These are phyloP conservation scores for Nycteola revayana DNA, from an alignment of 2,888 invertebrate genomes.

Conservation along the genomic window DNA sequence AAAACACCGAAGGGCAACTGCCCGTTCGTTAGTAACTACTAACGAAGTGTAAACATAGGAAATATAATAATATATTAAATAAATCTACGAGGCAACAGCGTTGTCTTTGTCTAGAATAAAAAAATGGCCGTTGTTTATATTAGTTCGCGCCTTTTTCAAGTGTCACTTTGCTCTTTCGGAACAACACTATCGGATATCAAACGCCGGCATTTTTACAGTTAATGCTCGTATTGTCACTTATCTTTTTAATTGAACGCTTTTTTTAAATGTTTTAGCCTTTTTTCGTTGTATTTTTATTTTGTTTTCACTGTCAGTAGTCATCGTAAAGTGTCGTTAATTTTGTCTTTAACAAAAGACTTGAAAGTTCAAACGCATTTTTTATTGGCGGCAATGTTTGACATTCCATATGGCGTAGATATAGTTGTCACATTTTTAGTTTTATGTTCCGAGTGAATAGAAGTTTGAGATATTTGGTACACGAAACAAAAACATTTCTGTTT, in stretches of 20 bases:
- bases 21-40: too few relatives aligned
- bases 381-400: conserved; percentile 54
- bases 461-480: conserved; percentile 29
- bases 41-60: conserved; percentile 17
- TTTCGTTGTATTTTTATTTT: conserved; percentile 38
- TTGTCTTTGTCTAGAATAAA: conserved; percentile 59
- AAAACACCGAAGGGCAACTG: conserved; percentile 15
- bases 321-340: conserved; percentile 64
- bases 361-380: conserved; percentile 67
- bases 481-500: conserved; percentile 14
- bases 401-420: conserved; percentile 68
- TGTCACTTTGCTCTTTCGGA: conserved; percentile 74
- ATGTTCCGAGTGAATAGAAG: conserved; percentile 50
- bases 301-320: conserved; percentile 54
- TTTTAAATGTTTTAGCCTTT: conserved; percentile 66
- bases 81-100: conserved; percentile 36
- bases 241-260: conserved; percentile 65
- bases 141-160: conserved; percentile 79
- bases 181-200: conserved; percentile 80
- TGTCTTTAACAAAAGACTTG: conserved; percentile 73
- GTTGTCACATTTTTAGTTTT: conserved; percentile 68
- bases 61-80: conserved; percentile 30
- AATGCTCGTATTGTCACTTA: conserved; percentile 75
- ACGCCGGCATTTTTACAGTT: conserved; percentile 60
- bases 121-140: conserved; percentile 70